A percentile compares a stretch with the other conserved stretches of the same genome.
Evolutionary conservation across 2,113 vertebrate species (phyloP).

Genomic region (Solea senegalensis): DNA sequence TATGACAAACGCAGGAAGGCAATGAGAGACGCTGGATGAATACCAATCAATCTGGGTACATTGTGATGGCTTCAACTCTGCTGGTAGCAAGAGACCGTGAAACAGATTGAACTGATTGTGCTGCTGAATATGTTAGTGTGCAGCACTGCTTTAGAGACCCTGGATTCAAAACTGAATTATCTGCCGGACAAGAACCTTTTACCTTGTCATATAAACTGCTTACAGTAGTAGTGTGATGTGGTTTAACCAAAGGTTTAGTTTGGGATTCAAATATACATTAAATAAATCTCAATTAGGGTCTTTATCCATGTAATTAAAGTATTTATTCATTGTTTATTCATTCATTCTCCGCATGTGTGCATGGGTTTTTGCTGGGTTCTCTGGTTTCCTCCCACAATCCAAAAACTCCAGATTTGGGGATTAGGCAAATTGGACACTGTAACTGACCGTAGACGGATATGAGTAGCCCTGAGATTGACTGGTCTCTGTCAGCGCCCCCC

Average conservation of each 20-base stretch:
- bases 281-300: conserved; percentile 16
- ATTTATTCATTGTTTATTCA: not conserved
- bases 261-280: not conserved
- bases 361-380: too few species aligned
- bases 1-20: conserved; percentile 46
- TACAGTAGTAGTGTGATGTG: conserved; percentile 5
- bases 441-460: too few species aligned
- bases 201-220: conserved; percentile 13
- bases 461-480: too few species aligned
- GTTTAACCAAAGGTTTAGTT: not conserved
- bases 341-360: too few species aligned
- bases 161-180: conserved; percentile 30
- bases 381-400: too few species aligned
- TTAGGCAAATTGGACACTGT: too few species aligned
- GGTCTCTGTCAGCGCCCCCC: too few species aligned
- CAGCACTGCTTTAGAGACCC: conserved; percentile 28
- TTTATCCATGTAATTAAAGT: not conserved
- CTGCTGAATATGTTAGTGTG: conserved; percentile 57
- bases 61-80: conserved; percentile 28
- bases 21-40: conserved; percentile 42
- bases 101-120: conserved; percentile 67
- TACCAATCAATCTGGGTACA: conserved; percentile 56
- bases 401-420: too few species aligned
- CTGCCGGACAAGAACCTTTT: conserved; percentile 22
- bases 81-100: conserved; percentile 43